Evolutionary conservation across 2,888 invertebrate genomes (phyloP), one percentile per base, ranked within the genome.

Genomic region (Tiliacea citrago): DNA sequence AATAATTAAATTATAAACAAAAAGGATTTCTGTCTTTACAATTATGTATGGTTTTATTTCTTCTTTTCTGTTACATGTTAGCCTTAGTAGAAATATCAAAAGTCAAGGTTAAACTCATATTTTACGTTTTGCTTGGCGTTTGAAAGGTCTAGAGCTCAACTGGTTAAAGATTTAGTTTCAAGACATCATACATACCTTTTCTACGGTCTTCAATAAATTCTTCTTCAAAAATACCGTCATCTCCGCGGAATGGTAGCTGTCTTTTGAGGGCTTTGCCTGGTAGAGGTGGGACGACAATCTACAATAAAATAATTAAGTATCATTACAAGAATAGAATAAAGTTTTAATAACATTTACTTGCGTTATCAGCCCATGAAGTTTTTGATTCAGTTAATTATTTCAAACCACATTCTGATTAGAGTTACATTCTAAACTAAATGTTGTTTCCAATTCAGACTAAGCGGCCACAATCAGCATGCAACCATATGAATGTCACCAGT

Each of bases 211-310:
- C 99, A 92, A 99, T 99, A 94, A 99, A 99, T 92, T 99, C 99
- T 92, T 99, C 99, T 94, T 99, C 99, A 95, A 99, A 99, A 91
- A 99, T 99, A 72, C 99, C 99, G 96, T 99, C 99, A 92, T 99
- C 99, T 21, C 99, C 98, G 85, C 99, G 97, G 96, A 99, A 99
- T 35, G 99, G 99, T 96, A 99, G 97, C 94, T 99, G 99, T 92
- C 99, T 97, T 96, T 99, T 99, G 98, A 99, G 98, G 12, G 99
- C 99, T 97, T 99, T 99, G 29, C 99, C 99, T 6, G 99, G 99
- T 90, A 99, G 97, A 55, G 99, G 98, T 79, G 99, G 99, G 58
- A 99, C 99, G 72, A 99, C 99, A 96, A 99, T 99, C 99, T 99
- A 93, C 67, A 94, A 88, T 4, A 24, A 45, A 45, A 63, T 18